Conservation (phyloP, 2,797 vertebrate genomes). For the Caiman crocodilus region DNA sequence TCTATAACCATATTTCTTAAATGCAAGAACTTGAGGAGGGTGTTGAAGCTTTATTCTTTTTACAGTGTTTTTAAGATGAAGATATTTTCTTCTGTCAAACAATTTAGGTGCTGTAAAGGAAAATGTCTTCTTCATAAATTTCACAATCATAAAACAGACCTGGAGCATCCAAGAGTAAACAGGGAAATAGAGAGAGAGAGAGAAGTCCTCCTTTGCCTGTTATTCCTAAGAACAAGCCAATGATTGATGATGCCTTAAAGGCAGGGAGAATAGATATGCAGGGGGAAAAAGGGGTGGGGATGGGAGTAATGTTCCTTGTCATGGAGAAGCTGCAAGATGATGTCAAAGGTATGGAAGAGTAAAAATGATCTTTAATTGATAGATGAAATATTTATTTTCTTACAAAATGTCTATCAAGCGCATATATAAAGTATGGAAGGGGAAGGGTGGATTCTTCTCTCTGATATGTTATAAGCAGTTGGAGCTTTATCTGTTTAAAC, state of each 20-base stretch:
- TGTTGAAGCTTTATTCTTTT: constrained; percentile 20
- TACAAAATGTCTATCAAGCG: constrained; percentile 27
- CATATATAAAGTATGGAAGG: background rate
- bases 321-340: background rate
- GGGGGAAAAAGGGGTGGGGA: background rate
- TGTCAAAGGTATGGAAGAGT: background rate
- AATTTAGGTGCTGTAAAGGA: constrained; percentile 37
- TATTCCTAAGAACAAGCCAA: background rate
- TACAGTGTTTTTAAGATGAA: constrained; percentile 23
- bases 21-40: background rate
- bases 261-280: background rate
- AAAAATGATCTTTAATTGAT: background rate
- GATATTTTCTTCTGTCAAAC: constrained; percentile 6
- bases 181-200: background rate
- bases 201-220: background rate
- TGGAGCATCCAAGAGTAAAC: background rate
- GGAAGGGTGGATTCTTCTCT: background rate
- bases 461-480: background rate
- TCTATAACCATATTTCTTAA: constrained; percentile 69
- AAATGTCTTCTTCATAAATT: background rate
- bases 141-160: background rate
- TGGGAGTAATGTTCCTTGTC: background rate
- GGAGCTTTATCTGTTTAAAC: background rate
- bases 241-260: background rate
- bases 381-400: constrained; percentile 62